Base-by-base conservation (phyloP, 2,888 invertebrate species). In the Drosophila anomelani region DNA sequence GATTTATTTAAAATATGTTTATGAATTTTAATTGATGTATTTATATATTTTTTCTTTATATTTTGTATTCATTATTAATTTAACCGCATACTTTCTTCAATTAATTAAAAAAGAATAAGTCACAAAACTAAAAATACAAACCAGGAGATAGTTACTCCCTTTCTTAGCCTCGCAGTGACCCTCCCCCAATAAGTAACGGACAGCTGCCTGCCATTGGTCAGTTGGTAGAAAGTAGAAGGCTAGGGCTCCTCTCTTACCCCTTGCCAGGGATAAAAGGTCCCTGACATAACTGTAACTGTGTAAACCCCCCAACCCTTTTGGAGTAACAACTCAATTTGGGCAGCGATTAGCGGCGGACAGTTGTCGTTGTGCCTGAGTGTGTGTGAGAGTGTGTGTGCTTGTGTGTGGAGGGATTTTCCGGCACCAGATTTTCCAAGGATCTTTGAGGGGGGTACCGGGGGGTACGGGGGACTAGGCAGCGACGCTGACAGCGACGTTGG, bases 341-440 rank as follows among this genome's bases (percentile, higher is more conserved):
- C 67, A 61, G 57, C 55, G 72, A 68, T 69, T 67, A 54, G 53
- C 49, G n/a, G 44, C 53, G 68, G 61, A 62, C 72, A 69, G 68
- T 67, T 10, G 55, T 15, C 20, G 38, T 20, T 8, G 32, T 47
- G 34, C 29, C 10, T 49, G 53, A 23, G 39, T 8, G 8, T 4
- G 17, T 17, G 9, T 7, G 44, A 9, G 15, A 5, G 44, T 44
- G 44, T 26, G 23, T 54, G 23, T 9, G 44, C 23, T 15, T 23
- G 23, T 54, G 34, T 34, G 61, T 32, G 29, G 51, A 44, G 53
- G 34, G 62, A 44, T 49, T 68, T 67, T 44, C 69, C 39, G 47
- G 49, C 26, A 32, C 8, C 44, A 13, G 58, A 51, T 59, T 58
- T 58, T 58, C 34, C 61, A 53, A 53, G 51, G 51, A 53, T 36